Evolutionary conservation across 2,113 vertebrate genomes (phyloP).

Genomic region (Phyllostomus discolor): DNA sequence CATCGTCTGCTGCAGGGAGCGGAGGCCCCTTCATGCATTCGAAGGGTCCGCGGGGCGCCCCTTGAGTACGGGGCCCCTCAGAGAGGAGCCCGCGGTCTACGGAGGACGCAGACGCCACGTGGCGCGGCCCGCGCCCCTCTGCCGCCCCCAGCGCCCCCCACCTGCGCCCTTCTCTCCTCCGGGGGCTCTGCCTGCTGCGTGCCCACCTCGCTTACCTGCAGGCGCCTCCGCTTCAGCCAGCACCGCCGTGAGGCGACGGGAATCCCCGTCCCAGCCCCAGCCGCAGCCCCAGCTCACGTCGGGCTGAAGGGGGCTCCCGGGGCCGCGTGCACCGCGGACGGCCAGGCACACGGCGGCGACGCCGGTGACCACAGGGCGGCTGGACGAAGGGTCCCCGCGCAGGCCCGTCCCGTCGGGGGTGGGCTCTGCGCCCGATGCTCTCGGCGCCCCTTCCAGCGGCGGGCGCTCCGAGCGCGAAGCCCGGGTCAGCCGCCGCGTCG

Average conservation of each 20-base stretch:
- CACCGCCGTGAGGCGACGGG: background rate
- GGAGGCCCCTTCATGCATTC: background rate
- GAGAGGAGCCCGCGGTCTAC: background rate
- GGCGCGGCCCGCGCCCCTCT: background rate
- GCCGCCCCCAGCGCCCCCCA: too few relatives aligned
- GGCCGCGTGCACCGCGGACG: fast-evolving
- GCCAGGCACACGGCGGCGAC: fast-evolving
- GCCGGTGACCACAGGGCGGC: too few relatives aligned
- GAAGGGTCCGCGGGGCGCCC: too few relatives aligned
- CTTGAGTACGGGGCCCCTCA: background rate
- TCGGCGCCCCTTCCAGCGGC: background rate
- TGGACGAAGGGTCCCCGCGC: too few relatives aligned
- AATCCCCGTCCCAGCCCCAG: background rate
- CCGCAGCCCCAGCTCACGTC: background rate
- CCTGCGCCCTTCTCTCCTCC: background rate
- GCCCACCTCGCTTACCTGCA: background rate
- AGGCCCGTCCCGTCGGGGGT: background rate
- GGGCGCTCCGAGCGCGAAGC: fast-evolving
- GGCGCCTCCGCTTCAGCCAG: background rate
- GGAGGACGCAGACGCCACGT: background rate
- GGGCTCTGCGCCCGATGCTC: background rate
- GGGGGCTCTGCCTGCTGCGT: background rate
- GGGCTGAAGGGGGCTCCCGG: fast-evolving
- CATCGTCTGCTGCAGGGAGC: fast-evolving
- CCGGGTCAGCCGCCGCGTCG: background rate